These are phyloP conservation scores for Cynocephalus volans DNA, from an alignment of 2,113 vertebrate species.

Conservation along the genomic window DNA sequence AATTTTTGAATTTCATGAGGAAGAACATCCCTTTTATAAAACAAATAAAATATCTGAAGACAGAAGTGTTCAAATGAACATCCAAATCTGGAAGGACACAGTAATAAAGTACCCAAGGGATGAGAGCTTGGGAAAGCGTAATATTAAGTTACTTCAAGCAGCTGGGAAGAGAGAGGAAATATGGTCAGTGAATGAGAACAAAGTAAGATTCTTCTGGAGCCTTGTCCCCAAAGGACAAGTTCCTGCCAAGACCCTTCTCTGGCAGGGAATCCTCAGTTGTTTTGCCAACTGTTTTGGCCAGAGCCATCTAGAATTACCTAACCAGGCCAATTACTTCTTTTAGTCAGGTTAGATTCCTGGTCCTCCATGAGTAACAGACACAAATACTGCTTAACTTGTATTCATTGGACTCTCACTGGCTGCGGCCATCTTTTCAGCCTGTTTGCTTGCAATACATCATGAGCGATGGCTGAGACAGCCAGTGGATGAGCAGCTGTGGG, in stretches of 20 bases:
- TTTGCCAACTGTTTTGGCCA: neutral
- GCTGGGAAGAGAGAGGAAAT: neutral
- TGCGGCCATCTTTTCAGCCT: neutral
- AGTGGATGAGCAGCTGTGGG: fast-evolving
- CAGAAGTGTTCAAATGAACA: slow-evolving; percentile 1
- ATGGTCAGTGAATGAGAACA: neutral
- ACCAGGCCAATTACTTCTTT: neutral
- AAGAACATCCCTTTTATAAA: slow-evolving; percentile 43
- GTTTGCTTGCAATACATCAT: neutral
- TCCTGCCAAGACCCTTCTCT: neutral
- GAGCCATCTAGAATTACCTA: slow-evolving; percentile 54
- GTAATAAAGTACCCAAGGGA: neutral
- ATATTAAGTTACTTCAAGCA: neutral
- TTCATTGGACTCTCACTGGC: neutral
- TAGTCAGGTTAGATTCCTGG: slow-evolving; percentile 4
- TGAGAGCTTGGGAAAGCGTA: neutral
- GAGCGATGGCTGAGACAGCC: neutral
- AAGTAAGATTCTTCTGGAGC: neutral
- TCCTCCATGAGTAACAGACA: slow-evolving; percentile 9
- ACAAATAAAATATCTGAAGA: neutral
- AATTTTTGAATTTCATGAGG: slow-evolving; percentile 47
- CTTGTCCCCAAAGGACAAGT: neutral
- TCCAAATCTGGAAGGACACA: neutral
- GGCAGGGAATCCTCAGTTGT: slow-evolving; percentile 5
- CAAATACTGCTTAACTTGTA: neutral